Evolutionary conservation across 2,113 vertebrate genomes (phyloP).

Genomic region (Haemorhous mexicanus): DNA sequence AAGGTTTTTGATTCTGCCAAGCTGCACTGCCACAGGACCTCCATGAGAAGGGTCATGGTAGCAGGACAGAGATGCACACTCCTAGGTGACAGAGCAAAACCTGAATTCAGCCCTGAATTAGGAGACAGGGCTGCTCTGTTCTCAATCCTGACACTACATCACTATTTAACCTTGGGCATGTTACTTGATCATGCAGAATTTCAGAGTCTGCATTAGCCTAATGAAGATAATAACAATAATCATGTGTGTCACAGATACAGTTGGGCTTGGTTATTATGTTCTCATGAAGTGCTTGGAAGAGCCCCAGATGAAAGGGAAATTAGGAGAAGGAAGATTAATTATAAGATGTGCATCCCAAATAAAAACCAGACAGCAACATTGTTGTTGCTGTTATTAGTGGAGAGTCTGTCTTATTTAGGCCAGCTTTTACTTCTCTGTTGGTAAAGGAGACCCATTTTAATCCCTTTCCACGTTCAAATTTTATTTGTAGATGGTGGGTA

Average conservation of each 20-base stretch:
- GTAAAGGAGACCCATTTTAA: slow-evolving; percentile 13
- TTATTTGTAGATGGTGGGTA: background rate
- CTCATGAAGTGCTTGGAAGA: slow-evolving; percentile 24
- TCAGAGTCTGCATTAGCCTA: slow-evolving; percentile 35
- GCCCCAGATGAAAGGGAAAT: slow-evolving; percentile 51
- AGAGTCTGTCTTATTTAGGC: slow-evolving; percentile 2
- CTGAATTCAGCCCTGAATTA: background rate
- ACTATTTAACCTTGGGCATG: background rate
- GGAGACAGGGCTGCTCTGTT: background rate
- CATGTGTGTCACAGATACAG: slow-evolving; percentile 40
- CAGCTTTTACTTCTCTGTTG: slow-evolving; percentile 13
- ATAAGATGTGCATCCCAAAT: slow-evolving; percentile 39
- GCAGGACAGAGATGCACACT: background rate
- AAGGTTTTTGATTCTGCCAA: background rate
- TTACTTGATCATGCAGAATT: slow-evolving; percentile 9
- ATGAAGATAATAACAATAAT: slow-evolving; percentile 65
- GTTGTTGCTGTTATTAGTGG: slow-evolving; percentile 21
- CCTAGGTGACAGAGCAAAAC: background rate
- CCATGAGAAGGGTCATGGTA: background rate
- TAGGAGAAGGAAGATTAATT: slow-evolving; percentile 48
- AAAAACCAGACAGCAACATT: background rate
- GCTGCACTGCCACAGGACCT: background rate
- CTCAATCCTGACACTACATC: background rate
- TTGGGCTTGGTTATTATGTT: slow-evolving; percentile 32
- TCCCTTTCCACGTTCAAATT: background rate